These are phyloP conservation scores for Manis pentadactyla DNA, from an alignment of 2,797 vertebrate genomes.

Conservation along the genomic window DNA sequence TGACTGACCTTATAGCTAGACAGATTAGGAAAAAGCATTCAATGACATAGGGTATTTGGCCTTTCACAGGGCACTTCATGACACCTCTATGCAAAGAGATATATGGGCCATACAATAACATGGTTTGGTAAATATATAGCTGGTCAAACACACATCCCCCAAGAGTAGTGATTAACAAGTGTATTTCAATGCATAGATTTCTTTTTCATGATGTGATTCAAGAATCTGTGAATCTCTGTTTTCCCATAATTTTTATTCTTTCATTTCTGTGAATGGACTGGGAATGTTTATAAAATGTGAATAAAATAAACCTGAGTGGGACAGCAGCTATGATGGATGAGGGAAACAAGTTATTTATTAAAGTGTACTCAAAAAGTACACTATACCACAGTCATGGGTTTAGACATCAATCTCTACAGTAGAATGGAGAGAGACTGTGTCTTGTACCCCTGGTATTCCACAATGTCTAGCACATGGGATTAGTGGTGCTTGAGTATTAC, in stretches of 20 bases:
- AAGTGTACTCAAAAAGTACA: background rate
- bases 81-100: background rate
- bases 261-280: background rate
- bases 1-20: background rate
- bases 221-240: background rate
- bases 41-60: background rate
- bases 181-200: background rate
- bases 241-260: conserved; percentile 1
- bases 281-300: conserved; percentile 18
- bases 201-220: background rate
- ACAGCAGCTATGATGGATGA: background rate
- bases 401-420: conserved; percentile 1
- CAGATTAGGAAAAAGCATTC: background rate
- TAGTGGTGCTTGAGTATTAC: conserved; percentile 17
- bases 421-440: background rate
- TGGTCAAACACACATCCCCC: background rate
- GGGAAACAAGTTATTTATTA: conserved; percentile 26
- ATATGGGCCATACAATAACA: background rate
- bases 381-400: background rate
- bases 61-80: background rate
- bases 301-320: background rate
- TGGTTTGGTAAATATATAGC: background rate
- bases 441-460: background rate
- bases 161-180: background rate
- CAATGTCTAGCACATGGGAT: background rate